Evolutionary conservation across 2,888 invertebrate genomes (phyloP), one percentile per base, ranked within the genome.

Genomic region (Torymus tubicola): DNA sequence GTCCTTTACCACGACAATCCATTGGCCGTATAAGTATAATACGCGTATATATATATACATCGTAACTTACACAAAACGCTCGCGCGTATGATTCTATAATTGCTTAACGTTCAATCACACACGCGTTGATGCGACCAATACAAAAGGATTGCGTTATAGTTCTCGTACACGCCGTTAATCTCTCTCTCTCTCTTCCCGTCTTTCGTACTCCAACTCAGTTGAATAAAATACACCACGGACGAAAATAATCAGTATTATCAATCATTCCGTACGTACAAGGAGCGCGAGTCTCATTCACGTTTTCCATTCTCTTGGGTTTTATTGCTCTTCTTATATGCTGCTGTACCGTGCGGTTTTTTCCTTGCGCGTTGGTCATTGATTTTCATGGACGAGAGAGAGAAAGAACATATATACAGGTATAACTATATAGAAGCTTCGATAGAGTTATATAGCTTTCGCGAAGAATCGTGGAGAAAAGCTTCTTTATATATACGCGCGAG

Each of bases 211-310:
- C n/a, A n/a, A n/a, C n/a, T n/a, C 21, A n/a, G 24, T 18, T 21
- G 14, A 63, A 58, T 69, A 52, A 31, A 57, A 69, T 58, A 53
- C 31, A 24, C 3, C 31, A 53, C 4, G 53, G 31, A 42, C 60
- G 75, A 80, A 80, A 71, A 80, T 80, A 80, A 80, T 75, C 52
- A 69, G 79, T 1, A 74, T 80, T 80, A 80, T 80, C 75, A 65
- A 80, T 80, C 70, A 80, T 75, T 71, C 42, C 31, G n/a, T n/a
- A n/a, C n/a, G n/a, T n/a, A n/a, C n/a, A n/a, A n/a, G n/a, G 31
- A 31, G 50, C 60, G 14, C 64, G 14, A 18, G 63, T 68, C 42
- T 24, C n/a, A 74, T 75, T 75, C 60, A 11, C 61, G n/a, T 71
- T 31, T 57, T 61, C 31, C 53, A 57, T 69, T 53, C 16, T 31